Evolutionary conservation across 2,113 vertebrate genomes (phyloP).

Genomic region (Gavialis gangeticus): DNA sequence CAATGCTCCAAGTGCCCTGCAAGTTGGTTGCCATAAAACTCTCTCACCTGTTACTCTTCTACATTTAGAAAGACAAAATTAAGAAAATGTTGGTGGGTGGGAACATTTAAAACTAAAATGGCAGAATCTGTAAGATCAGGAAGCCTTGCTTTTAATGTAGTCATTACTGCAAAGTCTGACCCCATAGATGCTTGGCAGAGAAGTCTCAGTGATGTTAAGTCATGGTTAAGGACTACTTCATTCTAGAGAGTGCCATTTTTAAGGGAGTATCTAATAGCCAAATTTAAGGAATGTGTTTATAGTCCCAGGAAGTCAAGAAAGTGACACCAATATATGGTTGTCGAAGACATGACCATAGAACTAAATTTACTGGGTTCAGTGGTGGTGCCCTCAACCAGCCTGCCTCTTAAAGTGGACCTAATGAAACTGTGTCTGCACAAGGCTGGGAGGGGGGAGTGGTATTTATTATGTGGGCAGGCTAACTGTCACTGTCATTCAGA

Average conservation of each 20-base stretch:
- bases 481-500: no score
- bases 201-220: background rate
- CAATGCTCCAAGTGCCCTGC: background rate
- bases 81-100: no score
- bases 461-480: no score
- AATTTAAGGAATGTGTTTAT: background rate
- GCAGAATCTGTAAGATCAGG: background rate
- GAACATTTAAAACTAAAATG: background rate
- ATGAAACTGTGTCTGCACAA: no score
- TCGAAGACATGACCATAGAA: background rate
- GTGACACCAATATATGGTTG: background rate
- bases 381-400: no score
- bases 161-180: background rate
- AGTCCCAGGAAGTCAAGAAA: background rate
- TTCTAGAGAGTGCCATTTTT: background rate
- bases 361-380: background rate
- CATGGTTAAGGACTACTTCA: background rate
- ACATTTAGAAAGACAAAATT: background rate
- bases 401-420: no score
- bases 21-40: accelerated
- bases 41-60: background rate
- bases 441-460: no score
- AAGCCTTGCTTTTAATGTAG: background rate
- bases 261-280: background rate
- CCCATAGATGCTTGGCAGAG: background rate